These are phyloP conservation scores for Zoanthus sansibaricus DNA, from an alignment of 92 coral and sea anemone genomes.

Conservation along the genomic window DNA sequence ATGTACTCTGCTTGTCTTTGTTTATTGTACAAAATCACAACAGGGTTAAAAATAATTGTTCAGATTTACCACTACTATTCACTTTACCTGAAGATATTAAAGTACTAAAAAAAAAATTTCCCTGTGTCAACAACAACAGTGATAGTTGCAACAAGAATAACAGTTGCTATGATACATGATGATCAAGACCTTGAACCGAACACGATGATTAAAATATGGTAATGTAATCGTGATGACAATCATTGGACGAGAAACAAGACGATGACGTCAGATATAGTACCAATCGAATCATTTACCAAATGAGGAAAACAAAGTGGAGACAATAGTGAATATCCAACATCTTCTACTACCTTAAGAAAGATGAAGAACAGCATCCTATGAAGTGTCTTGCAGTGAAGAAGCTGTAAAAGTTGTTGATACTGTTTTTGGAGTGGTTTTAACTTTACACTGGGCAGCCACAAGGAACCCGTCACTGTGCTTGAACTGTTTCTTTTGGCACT, in stretches of 20 bases:
- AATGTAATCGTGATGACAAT: not conserved
- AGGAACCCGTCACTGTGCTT: slow-evolving; percentile 47
- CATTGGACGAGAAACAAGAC: not conserved
- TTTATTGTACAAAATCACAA: no score
- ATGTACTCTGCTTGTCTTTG: no score
- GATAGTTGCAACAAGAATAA: no score
- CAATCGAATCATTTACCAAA: not conserved
- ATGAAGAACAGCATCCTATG: slow-evolving; percentile 88
- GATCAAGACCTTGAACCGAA: not conserved
- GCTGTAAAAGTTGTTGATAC: slow-evolving; percentile 70
- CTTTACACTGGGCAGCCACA: slow-evolving; percentile 92
- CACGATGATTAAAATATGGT: not conserved
- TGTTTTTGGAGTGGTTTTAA: slow-evolving; percentile 79
- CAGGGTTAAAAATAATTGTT: no score
- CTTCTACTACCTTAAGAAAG: slow-evolving; percentile 76
- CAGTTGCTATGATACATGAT: not conserved
- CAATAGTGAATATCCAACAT: not conserved
- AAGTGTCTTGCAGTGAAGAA: slow-evolving; percentile 84
- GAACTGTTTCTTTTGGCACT: slow-evolving; percentile 75
- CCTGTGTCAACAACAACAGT: no score
- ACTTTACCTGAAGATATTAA: no score
- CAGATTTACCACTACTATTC: no score
- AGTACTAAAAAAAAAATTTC: no score
- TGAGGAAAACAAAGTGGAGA: not conserved
- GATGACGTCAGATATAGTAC: not conserved